phyloP scores from a whole-genome alignment of 2,113 vertebrate genomes.

The Pituophis catenifer region DNA sequence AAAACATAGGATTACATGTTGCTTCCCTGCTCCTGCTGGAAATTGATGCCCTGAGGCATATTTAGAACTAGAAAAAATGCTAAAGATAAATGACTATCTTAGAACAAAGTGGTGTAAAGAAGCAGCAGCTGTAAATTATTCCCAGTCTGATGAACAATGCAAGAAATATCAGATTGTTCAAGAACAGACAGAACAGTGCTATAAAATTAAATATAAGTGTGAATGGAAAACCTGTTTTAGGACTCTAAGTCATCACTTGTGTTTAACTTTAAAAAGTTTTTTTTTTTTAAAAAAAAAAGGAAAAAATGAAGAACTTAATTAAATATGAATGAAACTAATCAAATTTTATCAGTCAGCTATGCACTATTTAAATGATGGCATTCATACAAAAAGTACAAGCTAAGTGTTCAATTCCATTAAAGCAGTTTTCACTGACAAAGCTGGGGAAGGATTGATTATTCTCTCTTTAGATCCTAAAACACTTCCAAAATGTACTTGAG shows the following conservation, averaged over 20 bases:
- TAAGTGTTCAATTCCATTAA: neutral
- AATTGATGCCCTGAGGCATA: neutral
- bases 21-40: neutral
- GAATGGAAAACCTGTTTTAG: neutral
- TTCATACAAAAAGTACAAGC: neutral
- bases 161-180: neutral
- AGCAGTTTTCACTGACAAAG: neutral
- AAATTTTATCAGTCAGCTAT: neutral
- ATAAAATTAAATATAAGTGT: neutral
- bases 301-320: neutral
- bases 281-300: neutral
- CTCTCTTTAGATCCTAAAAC: neutral
- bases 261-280: neutral
- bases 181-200: neutral
- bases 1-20: neutral
- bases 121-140: neutral
- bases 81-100: neutral
- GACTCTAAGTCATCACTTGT: neutral
- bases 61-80: neutral
- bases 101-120: neutral
- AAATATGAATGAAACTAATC: neutral
- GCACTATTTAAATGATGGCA: neutral
- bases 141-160: neutral
- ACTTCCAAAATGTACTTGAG: neutral
- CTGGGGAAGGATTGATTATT: neutral